phyloP scores from a whole-genome alignment of 2,888 invertebrate genomes.

The Agonopterix alstromeriana region DNA sequence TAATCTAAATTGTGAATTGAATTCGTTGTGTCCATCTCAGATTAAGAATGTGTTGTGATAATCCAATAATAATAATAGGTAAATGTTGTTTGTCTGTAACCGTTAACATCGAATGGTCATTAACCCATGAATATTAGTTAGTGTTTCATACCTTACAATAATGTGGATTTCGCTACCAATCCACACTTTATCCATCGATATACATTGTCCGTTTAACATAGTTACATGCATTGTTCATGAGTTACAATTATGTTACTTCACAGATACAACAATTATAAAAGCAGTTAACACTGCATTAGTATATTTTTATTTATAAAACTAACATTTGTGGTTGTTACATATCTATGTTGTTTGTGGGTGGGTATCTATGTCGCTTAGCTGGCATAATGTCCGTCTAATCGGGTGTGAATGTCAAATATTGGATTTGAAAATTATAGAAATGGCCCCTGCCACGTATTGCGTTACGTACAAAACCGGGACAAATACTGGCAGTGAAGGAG shows the following conservation, averaged over 20 bases:
- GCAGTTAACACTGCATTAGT: constrained; percentile 13
- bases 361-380: constrained; percentile 55
- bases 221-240: background rate
- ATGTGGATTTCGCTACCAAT: background rate
- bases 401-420: constrained; percentile 66
- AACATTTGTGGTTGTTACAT: constrained; percentile 27
- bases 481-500: constrained; percentile 89
- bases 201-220: background rate
- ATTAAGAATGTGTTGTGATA: constrained; percentile 37
- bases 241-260: background rate
- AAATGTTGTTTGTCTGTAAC: constrained; percentile 44
- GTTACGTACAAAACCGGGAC: constrained; percentile 90
- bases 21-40: constrained; percentile 29
- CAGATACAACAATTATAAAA: background rate
- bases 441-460: constrained; percentile 89
- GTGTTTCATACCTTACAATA: constrained; percentile 2
- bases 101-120: constrained; percentile 50
- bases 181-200: background rate
- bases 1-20: background rate
- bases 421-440: constrained; percentile 75
- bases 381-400: constrained; percentile 42
- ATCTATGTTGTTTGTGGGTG: constrained; percentile 24
- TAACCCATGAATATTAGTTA: constrained; percentile 33
- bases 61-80: constrained; percentile 41
- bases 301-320: constrained; percentile 26